Evolutionary conservation across 2,888 invertebrate species (phyloP).

Genomic region (Troilus luridus): DNA sequence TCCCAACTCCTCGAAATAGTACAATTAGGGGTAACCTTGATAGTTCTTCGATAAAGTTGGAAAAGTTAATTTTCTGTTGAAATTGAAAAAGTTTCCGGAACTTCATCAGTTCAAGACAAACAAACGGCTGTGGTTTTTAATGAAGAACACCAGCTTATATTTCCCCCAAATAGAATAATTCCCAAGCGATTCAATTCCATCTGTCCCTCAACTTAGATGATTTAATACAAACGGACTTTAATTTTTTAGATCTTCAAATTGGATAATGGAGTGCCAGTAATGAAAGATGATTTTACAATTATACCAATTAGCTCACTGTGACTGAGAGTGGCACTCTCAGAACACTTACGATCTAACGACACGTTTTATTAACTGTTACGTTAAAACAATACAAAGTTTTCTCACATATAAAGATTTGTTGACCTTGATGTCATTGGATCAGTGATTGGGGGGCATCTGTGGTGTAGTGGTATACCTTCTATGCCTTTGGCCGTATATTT

Average conservation of each 20-base stretch:
- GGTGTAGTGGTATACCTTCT: too few relatives aligned
- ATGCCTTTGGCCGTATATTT: too few relatives aligned
- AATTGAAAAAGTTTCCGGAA: slow-evolving; percentile 31
- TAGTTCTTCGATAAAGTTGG: slow-evolving; percentile 37
- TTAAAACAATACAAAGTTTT: too few relatives aligned
- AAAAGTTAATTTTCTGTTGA: slow-evolving; percentile 33
- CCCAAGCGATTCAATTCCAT: not conserved
- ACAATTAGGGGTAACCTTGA: slow-evolving; percentile 14
- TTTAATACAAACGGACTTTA: not conserved
- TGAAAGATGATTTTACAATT: not conserved
- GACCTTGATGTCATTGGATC: too few relatives aligned
- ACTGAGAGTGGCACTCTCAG: too few relatives aligned
- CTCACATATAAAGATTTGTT: too few relatives aligned
- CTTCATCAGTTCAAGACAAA: slow-evolving; percentile 33
- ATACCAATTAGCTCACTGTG: too few relatives aligned
- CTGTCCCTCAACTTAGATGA: not conserved
- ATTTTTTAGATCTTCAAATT: not conserved
- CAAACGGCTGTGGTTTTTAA: slow-evolving; percentile 27
- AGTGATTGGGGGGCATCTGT: too few relatives aligned
- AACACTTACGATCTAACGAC: too few relatives aligned
- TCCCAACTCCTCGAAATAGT: not conserved
- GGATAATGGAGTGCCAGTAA: not conserved
- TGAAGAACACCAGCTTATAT: slow-evolving; percentile 34
- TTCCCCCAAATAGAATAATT: slow-evolving; percentile 25
- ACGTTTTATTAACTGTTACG: too few relatives aligned